Base-by-base conservation (phyloP, 2,888 invertebrate species). In the Erannis defoliaria region DNA sequence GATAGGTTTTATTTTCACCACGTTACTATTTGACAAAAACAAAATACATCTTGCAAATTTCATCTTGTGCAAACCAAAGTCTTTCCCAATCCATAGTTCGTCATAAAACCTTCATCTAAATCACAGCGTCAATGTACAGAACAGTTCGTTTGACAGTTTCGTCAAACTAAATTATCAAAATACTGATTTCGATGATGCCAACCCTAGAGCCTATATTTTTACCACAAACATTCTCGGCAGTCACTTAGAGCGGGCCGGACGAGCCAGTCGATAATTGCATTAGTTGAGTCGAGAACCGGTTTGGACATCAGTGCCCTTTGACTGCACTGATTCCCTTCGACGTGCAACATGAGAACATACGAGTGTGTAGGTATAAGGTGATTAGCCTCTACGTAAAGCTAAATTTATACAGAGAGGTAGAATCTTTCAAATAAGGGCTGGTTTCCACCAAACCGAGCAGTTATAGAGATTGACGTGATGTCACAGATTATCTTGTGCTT, bases 291-390 rank as follows among this genome's bases (percentile, higher is more conserved):
- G 56, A 64, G 72, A 84, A 86, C 86, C 84, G 75, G 86, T 85
- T 84, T 77, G 75, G 76, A 72, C 76, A 76, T 77, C 77, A 73
- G 73, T 78, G 83, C 84, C 82, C 84, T 84, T 82, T 81, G 82
- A 81, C 84, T 85, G 81, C 79, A 80, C 81, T 83, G 84, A 84
- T 86, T 81, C 77, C 72, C 73, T 75, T 68, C 77, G 84, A 81
- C 81, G 76, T 74, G 74, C 67, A 75, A 76, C 79, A 74, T 75
- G 75, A 75, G 76, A 77, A 40, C 48, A 49, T 64, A 65, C 63
- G 58, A 26, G 8, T 26, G 49, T 50, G 58, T 56, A 42, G 54
- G 54, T 53, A 63, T 62, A 58, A 55, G 55, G 50, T 59, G 53
- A 64, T 55, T 58, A 63, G 37, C 55, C 62, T 46, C 46, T 6